Evolutionary conservation across 2,113 vertebrate genomes (phyloP).

Genomic region (Cromileptes altivelis): DNA sequence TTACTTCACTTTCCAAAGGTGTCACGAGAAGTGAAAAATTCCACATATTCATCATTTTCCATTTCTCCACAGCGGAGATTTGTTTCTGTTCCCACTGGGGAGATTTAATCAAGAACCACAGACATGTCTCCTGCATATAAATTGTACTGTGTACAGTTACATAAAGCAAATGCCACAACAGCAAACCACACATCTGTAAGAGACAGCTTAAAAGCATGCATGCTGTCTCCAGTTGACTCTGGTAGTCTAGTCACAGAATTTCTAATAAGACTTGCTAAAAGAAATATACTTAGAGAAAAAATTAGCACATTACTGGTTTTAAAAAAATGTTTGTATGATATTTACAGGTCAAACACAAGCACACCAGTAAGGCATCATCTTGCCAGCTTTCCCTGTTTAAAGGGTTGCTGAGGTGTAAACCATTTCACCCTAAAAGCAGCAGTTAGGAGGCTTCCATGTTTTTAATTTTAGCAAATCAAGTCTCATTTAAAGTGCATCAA

Average conservation of each 20-base stretch:
- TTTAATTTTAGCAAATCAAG: constrained; percentile 11
- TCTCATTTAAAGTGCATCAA: constrained; percentile 21
- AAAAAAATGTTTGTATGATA: constrained; percentile 1
- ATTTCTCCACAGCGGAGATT: constrained; percentile 31
- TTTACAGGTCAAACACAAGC: constrained; percentile 19
- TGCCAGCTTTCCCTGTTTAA: not conserved
- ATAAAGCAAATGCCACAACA: constrained; percentile 1
- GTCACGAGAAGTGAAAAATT: constrained; percentile 10
- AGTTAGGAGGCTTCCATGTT: not conserved
- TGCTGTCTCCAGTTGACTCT: no score
- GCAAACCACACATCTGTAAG: not conserved
- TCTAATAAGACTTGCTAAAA: not conserved
- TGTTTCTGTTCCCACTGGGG: constrained; percentile 8
- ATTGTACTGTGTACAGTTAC: not conserved
- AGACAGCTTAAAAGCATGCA: not conserved
- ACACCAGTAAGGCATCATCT: constrained; percentile 10
- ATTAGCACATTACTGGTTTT: not conserved
- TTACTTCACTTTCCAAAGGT: constrained; percentile 1
- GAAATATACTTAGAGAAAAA: not conserved
- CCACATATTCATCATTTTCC: constrained; percentile 21
- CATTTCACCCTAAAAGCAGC: constrained; percentile 6
- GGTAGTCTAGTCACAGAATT: not conserved
- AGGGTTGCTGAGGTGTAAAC: not conserved
- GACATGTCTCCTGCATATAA: constrained; percentile 2
- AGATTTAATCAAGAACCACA: constrained; percentile 12